Evolutionary conservation across 2,797 vertebrate species (phyloP).

Genomic region (Siniperca scherzeri): DNA sequence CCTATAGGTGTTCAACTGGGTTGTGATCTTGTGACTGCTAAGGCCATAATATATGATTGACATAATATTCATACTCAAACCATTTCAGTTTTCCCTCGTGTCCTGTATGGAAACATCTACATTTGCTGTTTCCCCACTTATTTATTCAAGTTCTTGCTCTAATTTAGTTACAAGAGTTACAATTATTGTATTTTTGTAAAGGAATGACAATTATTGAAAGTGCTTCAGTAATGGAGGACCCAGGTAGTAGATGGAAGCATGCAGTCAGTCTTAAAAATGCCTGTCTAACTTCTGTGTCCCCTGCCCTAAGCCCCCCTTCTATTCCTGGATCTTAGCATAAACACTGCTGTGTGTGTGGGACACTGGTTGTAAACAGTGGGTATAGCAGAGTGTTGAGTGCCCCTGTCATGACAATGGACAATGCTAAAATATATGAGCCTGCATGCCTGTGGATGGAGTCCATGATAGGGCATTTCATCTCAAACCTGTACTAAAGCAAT

Average conservation of each 20-base stretch:
- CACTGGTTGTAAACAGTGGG: constrained; percentile 40
- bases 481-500: not conserved
- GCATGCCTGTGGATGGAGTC: not conserved
- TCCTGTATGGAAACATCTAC: not conserved
- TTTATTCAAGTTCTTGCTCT: not conserved
- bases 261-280: constrained; percentile 27
- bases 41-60: not conserved
- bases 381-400: constrained; percentile 20
- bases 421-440: constrained; percentile 8
- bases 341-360: constrained; percentile 46
- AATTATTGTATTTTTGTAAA: not conserved
- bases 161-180: not conserved
- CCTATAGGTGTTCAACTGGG: not conserved
- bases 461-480: not conserved
- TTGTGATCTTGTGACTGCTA: not conserved
- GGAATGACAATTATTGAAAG: not conserved
- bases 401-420: not conserved
- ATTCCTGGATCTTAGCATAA: constrained; percentile 56
- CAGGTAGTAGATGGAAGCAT: constrained; percentile 21
- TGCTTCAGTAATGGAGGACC: not conserved
- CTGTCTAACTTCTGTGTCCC: constrained; percentile 12
- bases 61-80: not conserved
- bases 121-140: not conserved
- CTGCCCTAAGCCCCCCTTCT: constrained; percentile 14
- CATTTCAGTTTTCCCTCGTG: not conserved